Base-by-base conservation (phyloP, 2,797 vertebrate species). In the Lagocephalus sceleratus region DNA sequence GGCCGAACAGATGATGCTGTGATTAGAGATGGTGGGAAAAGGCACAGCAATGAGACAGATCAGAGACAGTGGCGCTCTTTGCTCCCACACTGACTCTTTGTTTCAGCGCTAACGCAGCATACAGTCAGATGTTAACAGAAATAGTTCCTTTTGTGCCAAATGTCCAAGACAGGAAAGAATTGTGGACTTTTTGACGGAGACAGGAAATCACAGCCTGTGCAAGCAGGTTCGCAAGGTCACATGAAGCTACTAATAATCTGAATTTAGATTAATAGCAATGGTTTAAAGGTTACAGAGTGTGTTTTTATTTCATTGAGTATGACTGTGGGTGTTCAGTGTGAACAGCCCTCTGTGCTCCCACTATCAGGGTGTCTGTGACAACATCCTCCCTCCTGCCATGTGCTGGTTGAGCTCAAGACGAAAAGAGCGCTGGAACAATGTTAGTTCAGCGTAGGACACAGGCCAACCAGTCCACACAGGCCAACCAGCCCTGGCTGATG, bases 101-200 rank as follows among this genome's bases (percentile, higher is more conserved):
- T 86, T 45, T 61, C 15, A 48, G n/a, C 6, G 14, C 23, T 75
- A 87, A 85, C 55, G 56, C 22, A 54, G 79, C 84, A 51, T 82
- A 47, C 19, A 85, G 85, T 90, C 88, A 88, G 83, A 87, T 89
- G 88, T 79, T 64, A n/a, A 17, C 16, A 47, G 8, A 29, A 35
- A 61, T 46, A 39, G 60, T 45, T 63, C 40, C 48, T 51, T 61
- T 48, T 56, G 40, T 60, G 38, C 39, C 9, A 0, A 2, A 45
- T n/a, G 54, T 20, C n/a, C 15, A 1, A 1, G 10, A 11, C 1
- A 6, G 21, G 54, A 56, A 60, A 32, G 5, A 12, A 35, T 14
- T 35, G 12, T 12, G 5, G n/a, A n/a, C n/a, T 35, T 35, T 35
- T 2, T 35, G 1, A 3, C 3, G 29, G 29, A 32, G 29, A 12